Percentiles rank a stretch among this genome's conserved stretches.
phyloP scores from a whole-genome alignment of 2,888 invertebrate species.

The Pharmacophagus antenor region DNA sequence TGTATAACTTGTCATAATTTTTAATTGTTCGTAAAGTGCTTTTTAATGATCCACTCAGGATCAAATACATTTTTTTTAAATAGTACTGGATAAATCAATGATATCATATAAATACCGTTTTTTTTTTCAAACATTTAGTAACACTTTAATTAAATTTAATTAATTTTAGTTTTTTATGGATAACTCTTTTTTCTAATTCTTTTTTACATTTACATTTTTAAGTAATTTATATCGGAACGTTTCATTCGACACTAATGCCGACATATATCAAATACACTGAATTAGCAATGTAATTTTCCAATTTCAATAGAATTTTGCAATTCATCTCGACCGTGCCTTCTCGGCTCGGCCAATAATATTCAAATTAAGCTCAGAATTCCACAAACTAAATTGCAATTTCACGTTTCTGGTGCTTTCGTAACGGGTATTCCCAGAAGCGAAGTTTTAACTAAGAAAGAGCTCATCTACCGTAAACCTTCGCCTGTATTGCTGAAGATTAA shows the following conservation, averaged over 20 bases:
- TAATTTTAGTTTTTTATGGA: too few species aligned
- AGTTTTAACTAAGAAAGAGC: not conserved
- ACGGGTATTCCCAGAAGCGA: not conserved
- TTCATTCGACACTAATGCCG: not conserved
- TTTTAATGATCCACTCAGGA: too few species aligned
- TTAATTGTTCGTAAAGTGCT: too few species aligned
- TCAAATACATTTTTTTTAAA: too few species aligned
- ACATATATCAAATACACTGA: not conserved
- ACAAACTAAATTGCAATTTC: constrained; percentile 26
- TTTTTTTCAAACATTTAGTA: too few species aligned
- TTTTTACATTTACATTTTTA: too few species aligned
- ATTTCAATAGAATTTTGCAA: constrained; percentile 12
- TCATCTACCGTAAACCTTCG: not conserved
- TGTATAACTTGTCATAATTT: too few species aligned
- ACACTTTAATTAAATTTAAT: too few species aligned
- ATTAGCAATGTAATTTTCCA: constrained; percentile 5
- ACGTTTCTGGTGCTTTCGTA: constrained; percentile 6
- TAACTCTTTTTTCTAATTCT: not conserved
- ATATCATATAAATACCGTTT: too few species aligned
- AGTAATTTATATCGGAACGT: too few species aligned
- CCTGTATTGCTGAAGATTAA: not conserved
- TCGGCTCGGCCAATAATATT: constrained; percentile 20
- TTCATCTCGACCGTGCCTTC: not conserved
- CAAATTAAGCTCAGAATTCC: constrained; percentile 18
- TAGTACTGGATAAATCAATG: too few species aligned